These are phyloP conservation scores for Dendroctonus ponderosae DNA, from an alignment of 1,140 invertebrate species.

Conservation along the genomic window DNA sequence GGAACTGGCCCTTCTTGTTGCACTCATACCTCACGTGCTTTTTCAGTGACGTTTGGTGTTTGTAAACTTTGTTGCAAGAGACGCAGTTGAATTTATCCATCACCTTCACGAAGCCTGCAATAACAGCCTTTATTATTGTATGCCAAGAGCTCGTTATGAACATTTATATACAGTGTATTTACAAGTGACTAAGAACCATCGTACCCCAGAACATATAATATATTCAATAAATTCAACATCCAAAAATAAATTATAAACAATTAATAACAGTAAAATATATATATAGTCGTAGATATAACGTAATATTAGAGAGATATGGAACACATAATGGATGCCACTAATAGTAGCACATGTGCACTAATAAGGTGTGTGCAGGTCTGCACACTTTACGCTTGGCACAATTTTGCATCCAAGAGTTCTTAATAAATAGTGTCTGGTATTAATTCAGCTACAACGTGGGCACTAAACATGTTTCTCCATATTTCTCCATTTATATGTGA, in stretches of 20 bases:
- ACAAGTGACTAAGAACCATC: neutral
- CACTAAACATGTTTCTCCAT: no score
- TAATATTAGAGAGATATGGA: no score
- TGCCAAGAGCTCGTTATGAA: neutral
- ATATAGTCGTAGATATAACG: neutral
- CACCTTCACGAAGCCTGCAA: slow-evolving; percentile 27
- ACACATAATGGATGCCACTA: no score
- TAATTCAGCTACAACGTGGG: no score
- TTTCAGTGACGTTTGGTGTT: slow-evolving; percentile 57
- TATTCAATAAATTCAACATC: slow-evolving; percentile 2
- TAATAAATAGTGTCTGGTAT: no score
- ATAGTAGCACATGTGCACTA: no score
- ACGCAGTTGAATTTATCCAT: slow-evolving; percentile 25
- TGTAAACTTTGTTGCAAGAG: slow-evolving; percentile 57
- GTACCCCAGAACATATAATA: neutral
- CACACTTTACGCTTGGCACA: no score
- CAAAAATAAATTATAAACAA: neutral
- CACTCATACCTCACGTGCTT: slow-evolving; percentile 67
- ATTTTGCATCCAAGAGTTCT: no score
- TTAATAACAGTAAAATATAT: neutral
- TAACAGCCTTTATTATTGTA: slow-evolving; percentile 4
- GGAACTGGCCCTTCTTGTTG: slow-evolving; percentile 56
- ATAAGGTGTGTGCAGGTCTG: no score
- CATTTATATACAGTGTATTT: no score
- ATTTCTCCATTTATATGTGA: no score